Conservation (phyloP, 2,797 vertebrate species). For the Muscicapa comitata region DNA sequence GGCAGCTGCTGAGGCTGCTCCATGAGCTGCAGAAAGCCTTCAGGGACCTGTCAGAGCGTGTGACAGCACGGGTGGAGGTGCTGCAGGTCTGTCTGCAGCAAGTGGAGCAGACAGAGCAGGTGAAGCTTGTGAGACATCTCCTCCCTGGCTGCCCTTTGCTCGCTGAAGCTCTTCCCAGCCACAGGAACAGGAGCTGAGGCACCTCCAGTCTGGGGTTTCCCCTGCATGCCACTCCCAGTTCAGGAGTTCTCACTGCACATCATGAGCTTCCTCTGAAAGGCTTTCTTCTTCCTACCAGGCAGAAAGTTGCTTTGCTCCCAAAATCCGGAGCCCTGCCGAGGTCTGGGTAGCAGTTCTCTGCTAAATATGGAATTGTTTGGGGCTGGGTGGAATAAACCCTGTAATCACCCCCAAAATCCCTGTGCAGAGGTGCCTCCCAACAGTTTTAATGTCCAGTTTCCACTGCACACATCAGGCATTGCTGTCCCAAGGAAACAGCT, state of each 20-base stretch:
- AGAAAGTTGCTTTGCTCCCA: neutral
- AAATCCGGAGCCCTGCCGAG: neutral
- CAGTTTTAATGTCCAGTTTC: neutral
- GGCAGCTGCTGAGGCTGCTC: conserved; percentile 84
- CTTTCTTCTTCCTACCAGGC: neutral
- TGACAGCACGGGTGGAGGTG: conserved; percentile 73
- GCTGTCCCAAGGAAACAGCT: neutral
- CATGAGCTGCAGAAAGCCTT: conserved; percentile 88
- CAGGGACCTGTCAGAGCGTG: conserved; percentile 76
- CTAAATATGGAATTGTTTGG: neutral
- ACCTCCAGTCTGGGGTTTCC: neutral
- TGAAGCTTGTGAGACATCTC: conserved; percentile 63
- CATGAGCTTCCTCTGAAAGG: conserved; percentile 11
- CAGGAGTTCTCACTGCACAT: neutral
- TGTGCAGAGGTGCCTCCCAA: neutral
- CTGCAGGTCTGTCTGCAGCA: conserved; percentile 77
- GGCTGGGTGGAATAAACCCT: neutral
- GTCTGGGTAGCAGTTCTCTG: neutral
- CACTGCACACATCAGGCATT: neutral
- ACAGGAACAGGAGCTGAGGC: neutral
- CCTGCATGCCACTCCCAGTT: neutral
- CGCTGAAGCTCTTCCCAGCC: neutral
- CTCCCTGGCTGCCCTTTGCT: conserved; percentile 21
- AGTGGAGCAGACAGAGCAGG: conserved; percentile 63
- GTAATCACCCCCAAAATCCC: neutral